phyloP scores from a whole-genome alignment of 2,797 vertebrate species.

The Bovichtus diacanthus region DNA sequence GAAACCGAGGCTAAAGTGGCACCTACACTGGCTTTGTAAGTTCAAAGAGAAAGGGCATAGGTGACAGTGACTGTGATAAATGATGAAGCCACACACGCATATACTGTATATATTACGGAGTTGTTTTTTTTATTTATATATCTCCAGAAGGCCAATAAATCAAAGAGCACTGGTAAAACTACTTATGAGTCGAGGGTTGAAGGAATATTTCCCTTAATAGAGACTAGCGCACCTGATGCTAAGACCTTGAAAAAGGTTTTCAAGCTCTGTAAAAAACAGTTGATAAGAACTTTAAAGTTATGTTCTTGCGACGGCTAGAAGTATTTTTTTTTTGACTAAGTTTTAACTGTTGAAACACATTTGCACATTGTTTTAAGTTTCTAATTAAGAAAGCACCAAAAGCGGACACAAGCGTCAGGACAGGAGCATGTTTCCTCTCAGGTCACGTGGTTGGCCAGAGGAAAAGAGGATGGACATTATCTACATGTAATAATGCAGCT shows the following conservation, averaged over 20 bases:
- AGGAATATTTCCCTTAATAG: neutral
- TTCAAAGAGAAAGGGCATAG: neutral
- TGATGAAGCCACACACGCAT: neutral
- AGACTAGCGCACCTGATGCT: constrained; percentile 13
- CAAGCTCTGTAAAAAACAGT: constrained; percentile 1
- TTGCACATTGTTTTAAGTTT: neutral
- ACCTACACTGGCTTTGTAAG: neutral
- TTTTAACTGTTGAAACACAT: neutral
- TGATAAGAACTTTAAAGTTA: neutral
- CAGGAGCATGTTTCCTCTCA: neutral
- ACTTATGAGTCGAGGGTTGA: neutral
- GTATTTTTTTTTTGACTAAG: too few species aligned
- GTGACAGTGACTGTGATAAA: neutral
- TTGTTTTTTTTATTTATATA: neutral
- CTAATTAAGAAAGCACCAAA: constrained; percentile 20
- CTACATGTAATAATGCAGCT: constrained; percentile 19
- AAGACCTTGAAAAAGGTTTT: constrained; percentile 19
- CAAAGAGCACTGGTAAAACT: constrained; percentile 3
- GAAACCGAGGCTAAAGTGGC: neutral
- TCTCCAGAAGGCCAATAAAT: constrained; percentile 17
- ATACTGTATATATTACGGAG: neutral
- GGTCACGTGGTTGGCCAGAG: neutral
- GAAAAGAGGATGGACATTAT: constrained; percentile 15
- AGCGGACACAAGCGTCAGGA: neutral
- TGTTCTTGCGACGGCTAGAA: neutral